A percentile compares a stretch with the other conserved stretches of the same genome.
Conservation (phyloP, 2,113 vertebrate genomes). For the Heterochromis multidens region DNA sequence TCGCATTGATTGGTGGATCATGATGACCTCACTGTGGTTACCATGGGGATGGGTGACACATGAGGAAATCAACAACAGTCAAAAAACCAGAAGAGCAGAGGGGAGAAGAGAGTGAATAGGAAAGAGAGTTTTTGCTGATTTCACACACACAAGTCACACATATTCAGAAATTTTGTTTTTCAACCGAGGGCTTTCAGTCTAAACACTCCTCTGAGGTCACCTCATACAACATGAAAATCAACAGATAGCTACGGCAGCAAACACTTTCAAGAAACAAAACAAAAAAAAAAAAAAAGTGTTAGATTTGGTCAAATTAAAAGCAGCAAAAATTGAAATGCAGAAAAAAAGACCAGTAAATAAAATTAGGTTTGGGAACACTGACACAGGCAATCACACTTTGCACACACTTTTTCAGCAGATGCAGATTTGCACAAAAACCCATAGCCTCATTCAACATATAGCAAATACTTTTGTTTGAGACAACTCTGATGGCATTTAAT, state of each 20-base stretch:
- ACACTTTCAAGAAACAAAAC: background rate
- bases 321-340: background rate
- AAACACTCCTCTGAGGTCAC: background rate
- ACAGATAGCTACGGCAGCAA: background rate
- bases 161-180: background rate
- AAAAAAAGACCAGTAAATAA: background rate
- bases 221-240: background rate
- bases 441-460: background rate
- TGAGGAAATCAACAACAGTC: constrained; percentile 82
- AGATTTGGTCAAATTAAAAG: background rate
- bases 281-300: background rate
- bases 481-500: background rate
- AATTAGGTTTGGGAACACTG: background rate
- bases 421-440: background rate
- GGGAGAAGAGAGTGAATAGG: constrained; percentile 59
- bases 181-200: background rate
- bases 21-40: constrained; percentile 98
- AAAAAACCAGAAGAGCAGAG: constrained; percentile 65
- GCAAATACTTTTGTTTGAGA: background rate
- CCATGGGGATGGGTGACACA: constrained; percentile 88
- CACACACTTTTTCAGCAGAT: background rate
- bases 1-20: constrained; percentile 95
- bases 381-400: background rate
- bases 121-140: constrained; percentile 21
- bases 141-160: constrained; percentile 14